Conservation (phyloP, 1,140 invertebrate genomes). For the Hormaphis cornu region DNA sequence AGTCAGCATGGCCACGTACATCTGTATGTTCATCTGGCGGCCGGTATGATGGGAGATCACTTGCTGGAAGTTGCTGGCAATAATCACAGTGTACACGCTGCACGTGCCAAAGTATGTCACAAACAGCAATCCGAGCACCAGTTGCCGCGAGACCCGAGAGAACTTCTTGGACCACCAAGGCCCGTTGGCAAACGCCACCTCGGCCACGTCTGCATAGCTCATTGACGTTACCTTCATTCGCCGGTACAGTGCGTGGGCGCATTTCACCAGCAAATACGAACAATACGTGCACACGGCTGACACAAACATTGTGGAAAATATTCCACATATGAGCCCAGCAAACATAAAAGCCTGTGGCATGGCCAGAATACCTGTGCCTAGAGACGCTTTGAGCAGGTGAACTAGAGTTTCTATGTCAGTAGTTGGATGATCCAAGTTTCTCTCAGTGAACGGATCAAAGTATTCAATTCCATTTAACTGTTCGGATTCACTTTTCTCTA, state of each 20-base stretch:
- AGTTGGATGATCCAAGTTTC: slow-evolving; percentile 62
- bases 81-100: slow-evolving; percentile 71
- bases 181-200: slow-evolving; percentile 58
- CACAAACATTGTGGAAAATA: slow-evolving; percentile 64
- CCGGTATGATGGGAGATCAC: slow-evolving; percentile 59
- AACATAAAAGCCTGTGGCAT: slow-evolving; percentile 78
- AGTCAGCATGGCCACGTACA: slow-evolving; percentile 64
- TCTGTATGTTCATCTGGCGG: slow-evolving; percentile 49
- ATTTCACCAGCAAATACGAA: slow-evolving; percentile 73
- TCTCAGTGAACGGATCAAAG: slow-evolving; percentile 59
- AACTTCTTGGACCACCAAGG: slow-evolving; percentile 55
- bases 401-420: slow-evolving; percentile 73
- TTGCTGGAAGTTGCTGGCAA: slow-evolving; percentile 62
- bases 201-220: slow-evolving; percentile 67
- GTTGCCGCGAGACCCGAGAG: slow-evolving; percentile 52
- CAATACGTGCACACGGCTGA: slow-evolving; percentile 77
- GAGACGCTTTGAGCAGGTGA: slow-evolving; percentile 75
- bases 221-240: slow-evolving; percentile 57
- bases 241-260: slow-evolving; percentile 65
- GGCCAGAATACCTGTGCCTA: slow-evolving; percentile 82
- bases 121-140: slow-evolving; percentile 44
- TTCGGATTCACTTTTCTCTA: slow-evolving; percentile 41
- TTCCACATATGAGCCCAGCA: slow-evolving; percentile 65
- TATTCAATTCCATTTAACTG: slow-evolving; percentile 48
- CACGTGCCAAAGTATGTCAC: slow-evolving; percentile 71